These are phyloP conservation scores for Paratrypauchen microcephalus DNA, from an alignment of 2,797 vertebrate species.

Conservation along the genomic window DNA sequence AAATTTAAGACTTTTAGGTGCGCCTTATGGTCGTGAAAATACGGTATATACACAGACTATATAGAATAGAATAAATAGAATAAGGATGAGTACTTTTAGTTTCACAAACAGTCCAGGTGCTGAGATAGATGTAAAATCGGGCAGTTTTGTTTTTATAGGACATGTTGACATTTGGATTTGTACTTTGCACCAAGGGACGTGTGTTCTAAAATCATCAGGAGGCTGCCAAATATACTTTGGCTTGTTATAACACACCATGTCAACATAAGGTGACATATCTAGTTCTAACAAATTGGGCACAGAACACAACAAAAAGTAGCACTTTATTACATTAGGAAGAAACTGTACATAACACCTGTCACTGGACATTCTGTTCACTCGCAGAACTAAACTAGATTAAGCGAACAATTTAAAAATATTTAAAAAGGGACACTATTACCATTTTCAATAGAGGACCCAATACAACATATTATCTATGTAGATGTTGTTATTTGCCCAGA, in stretches of 20 bases:
- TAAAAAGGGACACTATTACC: too few species aligned
- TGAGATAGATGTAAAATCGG: constrained; percentile 1
- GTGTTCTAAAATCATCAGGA: constrained; percentile 22
- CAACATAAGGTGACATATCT: constrained; percentile 33
- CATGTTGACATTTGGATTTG: constrained; percentile 39
- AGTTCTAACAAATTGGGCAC: constrained; percentile 32
- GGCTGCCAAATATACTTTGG: constrained; percentile 39
- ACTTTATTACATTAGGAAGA: not conserved
- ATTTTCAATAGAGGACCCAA: too few species aligned
- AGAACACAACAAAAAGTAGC: constrained; percentile 30
- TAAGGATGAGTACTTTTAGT: too few species aligned
- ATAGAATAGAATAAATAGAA: not conserved
- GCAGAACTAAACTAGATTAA: too few species aligned
- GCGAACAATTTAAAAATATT: too few species aligned
- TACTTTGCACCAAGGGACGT: constrained; percentile 18
- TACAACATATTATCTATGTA: too few species aligned
- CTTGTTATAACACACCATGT: constrained; percentile 39
- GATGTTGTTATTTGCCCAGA: too few species aligned
- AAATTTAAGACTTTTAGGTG: too few species aligned
- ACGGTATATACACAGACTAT: too few species aligned
- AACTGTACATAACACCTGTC: not conserved
- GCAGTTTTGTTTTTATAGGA: constrained; percentile 38
- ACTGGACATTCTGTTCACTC: not conserved
- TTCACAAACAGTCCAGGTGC: not conserved
- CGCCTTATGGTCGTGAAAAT: too few species aligned